Conservation (phyloP, 2,797 vertebrate species). For the Alfaro cultratus region DNA sequence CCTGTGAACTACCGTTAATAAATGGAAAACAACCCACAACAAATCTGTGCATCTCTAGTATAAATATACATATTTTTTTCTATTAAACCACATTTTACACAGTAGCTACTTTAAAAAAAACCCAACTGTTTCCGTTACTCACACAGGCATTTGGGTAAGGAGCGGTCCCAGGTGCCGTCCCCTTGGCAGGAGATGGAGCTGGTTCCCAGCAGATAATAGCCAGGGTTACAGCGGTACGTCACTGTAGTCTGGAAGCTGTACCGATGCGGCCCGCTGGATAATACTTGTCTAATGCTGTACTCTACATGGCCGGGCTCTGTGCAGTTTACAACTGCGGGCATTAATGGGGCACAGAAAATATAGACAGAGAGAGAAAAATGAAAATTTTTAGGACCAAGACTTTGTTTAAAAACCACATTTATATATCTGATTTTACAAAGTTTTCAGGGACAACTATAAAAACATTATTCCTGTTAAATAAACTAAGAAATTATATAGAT, state of each 20-base stretch:
- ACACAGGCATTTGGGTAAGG: slow-evolving; percentile 94
- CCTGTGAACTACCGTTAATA: background rate
- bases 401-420: background rate
- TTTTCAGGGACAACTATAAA: too few relatives aligned
- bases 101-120: background rate
- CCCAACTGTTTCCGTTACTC: slow-evolving; percentile 78
- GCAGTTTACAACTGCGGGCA: slow-evolving; percentile 91
- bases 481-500: background rate
- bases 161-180: slow-evolving; percentile 95
- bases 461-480: too few relatives aligned
- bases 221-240: slow-evolving; percentile 91
- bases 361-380: slow-evolving; percentile 27
- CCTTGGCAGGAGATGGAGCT: slow-evolving; percentile 94
- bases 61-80: background rate
- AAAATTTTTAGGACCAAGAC: background rate
- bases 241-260: slow-evolving; percentile 95
- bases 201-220: slow-evolving; percentile 94
- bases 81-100: background rate
- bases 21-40: background rate
- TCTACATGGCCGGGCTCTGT: slow-evolving; percentile 95
- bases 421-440: background rate
- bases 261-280: slow-evolving; percentile 87
- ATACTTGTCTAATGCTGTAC: slow-evolving; percentile 90
- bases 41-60: background rate
- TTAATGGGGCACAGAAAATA: slow-evolving; percentile 14